These are phyloP conservation scores for Dissostichus mawsoni DNA, from an alignment of 2,113 vertebrate species.

Conservation along the genomic window DNA sequence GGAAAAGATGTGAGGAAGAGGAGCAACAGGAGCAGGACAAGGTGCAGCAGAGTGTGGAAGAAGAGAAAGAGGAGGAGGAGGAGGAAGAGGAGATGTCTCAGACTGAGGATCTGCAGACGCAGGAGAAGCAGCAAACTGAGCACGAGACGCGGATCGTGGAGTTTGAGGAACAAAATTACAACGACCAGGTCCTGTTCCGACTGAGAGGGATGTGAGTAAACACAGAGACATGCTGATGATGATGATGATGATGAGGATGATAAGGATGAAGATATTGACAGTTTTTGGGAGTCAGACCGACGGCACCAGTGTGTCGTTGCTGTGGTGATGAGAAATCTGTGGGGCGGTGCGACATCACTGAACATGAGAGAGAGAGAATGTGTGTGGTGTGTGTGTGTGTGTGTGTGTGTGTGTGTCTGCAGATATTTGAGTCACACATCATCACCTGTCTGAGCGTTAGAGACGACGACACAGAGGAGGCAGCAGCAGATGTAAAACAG, in stretches of 20 bases:
- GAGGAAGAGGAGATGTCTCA: conserved; percentile 2
- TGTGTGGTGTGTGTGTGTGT: not conserved
- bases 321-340: conserved; percentile 53
- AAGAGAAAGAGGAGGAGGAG: conserved; percentile 19
- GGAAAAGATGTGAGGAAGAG: conserved; percentile 12
- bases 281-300: not conserved
- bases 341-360: conserved; percentile 33
- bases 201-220: conserved; percentile 79
- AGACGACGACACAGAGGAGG: not conserved
- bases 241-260: not conserved
- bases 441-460: conserved; percentile 36
- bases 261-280: conserved; percentile 9
- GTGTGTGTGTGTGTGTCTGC: conserved; percentile 19
- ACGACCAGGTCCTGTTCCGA: conserved; percentile 72
- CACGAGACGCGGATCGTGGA: conserved; percentile 14
- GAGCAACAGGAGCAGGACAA: conserved; percentile 2
- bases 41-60: conserved; percentile 19
- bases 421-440: conserved; percentile 6
- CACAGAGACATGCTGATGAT: conserved; percentile 1
- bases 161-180: conserved; percentile 58
- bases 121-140: conserved; percentile 23
- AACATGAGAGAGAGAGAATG: not conserved
- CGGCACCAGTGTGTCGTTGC: conserved; percentile 41
- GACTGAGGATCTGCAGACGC: not conserved
- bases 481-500: conserved; percentile 21